These are phyloP conservation scores for Brotula barbata DNA, from an alignment of 2,797 vertebrate genomes.

Conservation along the genomic window DNA sequence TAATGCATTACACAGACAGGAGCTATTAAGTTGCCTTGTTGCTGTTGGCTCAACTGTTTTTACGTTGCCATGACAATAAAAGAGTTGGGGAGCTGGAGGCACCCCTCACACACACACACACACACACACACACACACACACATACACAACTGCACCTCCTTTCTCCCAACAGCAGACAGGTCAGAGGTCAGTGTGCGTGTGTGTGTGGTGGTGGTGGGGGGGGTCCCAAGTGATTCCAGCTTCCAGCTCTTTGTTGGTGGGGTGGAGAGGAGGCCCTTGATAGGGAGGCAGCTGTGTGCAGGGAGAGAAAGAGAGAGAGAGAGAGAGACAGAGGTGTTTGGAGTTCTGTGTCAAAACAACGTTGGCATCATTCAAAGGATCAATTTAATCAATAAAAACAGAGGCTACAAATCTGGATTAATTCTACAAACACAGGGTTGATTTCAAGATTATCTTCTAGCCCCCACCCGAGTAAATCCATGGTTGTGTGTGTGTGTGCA, in stretches of 20 bases:
- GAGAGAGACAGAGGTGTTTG: background rate
- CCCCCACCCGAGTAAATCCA: background rate
- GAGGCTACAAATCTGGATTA: constrained; percentile 20
- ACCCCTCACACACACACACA: constrained; percentile 19
- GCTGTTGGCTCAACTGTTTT: constrained; percentile 65
- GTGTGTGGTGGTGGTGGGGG: constrained; percentile 26
- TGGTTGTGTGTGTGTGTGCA: background rate
- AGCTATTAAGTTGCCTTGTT: constrained; percentile 52
- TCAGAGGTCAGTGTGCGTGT: constrained; percentile 21
- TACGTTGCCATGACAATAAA: constrained; percentile 71
- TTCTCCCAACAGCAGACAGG: constrained; percentile 55
- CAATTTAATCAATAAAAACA: constrained; percentile 52
- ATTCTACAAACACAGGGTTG: background rate
- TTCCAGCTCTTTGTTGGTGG: constrained; percentile 72
- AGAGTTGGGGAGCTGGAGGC: constrained; percentile 39
- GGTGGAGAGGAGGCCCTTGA: constrained; percentile 59
- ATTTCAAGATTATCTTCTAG: too few relatives aligned
- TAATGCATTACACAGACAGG: constrained; percentile 59
- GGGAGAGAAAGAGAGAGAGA: background rate
- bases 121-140: constrained; percentile 15
- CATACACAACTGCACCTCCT: constrained; percentile 59
- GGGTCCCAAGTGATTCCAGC: constrained; percentile 59
- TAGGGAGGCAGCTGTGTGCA: constrained; percentile 65
- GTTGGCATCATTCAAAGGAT: constrained; percentile 23
- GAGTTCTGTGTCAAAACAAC: background rate